Base-by-base conservation (phyloP, 2,888 invertebrate genomes). In the Drosophila tripunctata region DNA sequence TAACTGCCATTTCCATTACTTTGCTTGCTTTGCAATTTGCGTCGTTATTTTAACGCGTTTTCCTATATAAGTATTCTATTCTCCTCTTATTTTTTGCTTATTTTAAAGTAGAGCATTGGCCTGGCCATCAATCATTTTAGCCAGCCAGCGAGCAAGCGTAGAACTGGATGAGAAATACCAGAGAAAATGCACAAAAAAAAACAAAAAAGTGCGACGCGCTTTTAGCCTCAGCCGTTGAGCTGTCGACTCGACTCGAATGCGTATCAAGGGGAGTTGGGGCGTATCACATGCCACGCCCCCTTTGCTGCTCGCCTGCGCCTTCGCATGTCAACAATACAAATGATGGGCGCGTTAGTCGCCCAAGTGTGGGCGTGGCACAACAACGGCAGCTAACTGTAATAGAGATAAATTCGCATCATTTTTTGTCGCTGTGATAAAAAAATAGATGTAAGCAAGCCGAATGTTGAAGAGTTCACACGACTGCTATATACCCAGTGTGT, bases 351-450 rank as follows among this genome's bases (percentile, higher is more conserved):
- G 64, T n/a, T 30, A 61, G 48, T 52, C 48, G 60, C 55, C 43
- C 47, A 60, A 58, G 54, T 17, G 35, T 55, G 75, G 81, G 82
- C 79, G 81, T 81, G 82, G 58, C 62, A 33, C 7, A 10, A 15
- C 35, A 36, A 51, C 71, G 44, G 24, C 76, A 76, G 78, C 80
- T 83, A 85, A 73, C 83, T 78, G 86, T 84, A 84, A 84, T 85
- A 83, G 83, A 84, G 86, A 84, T 84, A 85, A 84, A 85, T 84
- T 80, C 78, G 77, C 73, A 63, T 80, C 85, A 85, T 85, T 84
- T 84, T 83, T 84, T 85, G 70, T 66, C 44, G 40, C 45, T 66
- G 57, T 66, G 87, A 83, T 86, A 80, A 86, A 69, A 65, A 64
- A 38, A 38, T 21, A 7, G 2, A 21, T 24, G 44, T 19, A 55